Conservation (phyloP, 2,113 vertebrate genomes). For the Theropithecus gelada region DNA sequence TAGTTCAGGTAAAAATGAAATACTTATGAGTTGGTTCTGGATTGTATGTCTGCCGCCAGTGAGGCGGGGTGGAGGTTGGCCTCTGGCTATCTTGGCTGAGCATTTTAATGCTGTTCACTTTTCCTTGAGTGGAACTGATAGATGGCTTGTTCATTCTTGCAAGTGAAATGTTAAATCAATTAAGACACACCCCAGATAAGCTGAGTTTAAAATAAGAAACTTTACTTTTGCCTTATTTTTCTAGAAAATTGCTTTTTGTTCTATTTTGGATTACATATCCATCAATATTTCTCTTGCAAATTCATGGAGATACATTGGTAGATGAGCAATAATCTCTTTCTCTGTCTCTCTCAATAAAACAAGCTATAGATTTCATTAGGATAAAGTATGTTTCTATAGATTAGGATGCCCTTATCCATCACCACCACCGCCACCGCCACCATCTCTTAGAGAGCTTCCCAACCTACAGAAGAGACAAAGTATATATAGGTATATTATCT, state of each 20-base stretch:
- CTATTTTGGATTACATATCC: neutral
- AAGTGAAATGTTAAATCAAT: neutral
- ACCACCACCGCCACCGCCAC: too few relatives aligned
- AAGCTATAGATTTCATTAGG: neutral
- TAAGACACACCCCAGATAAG: neutral
- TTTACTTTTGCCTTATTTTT: slow-evolving; percentile 14
- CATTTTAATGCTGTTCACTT: neutral
- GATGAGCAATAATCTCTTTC: neutral
- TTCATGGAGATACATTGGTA: neutral
- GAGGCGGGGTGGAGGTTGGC: neutral
- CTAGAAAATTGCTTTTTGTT: slow-evolving; percentile 24
- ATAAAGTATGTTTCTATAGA: neutral
- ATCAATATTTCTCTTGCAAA: slow-evolving; percentile 44
- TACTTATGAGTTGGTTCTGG: neutral
- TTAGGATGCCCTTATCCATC: neutral
- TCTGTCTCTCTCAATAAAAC: neutral
- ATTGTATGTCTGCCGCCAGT: neutral
- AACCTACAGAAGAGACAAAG: neutral
- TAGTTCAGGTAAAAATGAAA: neutral
- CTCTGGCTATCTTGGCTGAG: neutral
- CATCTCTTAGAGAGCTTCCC: neutral
- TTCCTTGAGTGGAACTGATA: neutral
- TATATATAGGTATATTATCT: neutral
- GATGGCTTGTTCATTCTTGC: neutral
- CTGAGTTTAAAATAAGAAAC: slow-evolving; percentile 31